A percentile compares a stretch with the other conserved stretches of the same genome.
Conservation (phyloP, 2,888 invertebrate genomes). For the Lordiphosa andalusiaca region DNA sequence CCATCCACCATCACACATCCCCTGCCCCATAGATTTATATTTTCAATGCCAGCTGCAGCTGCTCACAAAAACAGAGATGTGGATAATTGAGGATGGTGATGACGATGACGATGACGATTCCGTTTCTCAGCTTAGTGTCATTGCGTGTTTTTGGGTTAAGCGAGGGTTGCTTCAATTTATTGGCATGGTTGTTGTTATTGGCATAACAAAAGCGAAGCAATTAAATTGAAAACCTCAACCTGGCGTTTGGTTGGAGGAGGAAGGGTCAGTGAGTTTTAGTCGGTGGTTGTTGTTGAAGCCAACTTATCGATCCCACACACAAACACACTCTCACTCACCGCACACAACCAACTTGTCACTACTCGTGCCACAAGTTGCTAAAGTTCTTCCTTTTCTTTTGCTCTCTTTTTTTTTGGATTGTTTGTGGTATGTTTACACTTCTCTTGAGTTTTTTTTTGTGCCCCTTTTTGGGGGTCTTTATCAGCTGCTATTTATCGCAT, state of each 20-base stretch:
- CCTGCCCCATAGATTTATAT: constrained; percentile 8
- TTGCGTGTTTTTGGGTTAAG: constrained; percentile 55
- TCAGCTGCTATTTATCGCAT: constrained; percentile 68
- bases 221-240: constrained; percentile 61
- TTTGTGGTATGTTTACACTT: constrained; percentile 16
- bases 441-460: constrained; percentile 24
- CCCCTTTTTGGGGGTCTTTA: constrained; percentile 58
- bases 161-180: constrained; percentile 59
- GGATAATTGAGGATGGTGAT: constrained; percentile 6
- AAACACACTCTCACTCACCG: constrained; percentile 12
- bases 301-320: constrained; percentile 37
- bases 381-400: constrained; percentile 19
- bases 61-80: constrained; percentile 27
- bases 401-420: constrained; percentile 17
- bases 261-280: constrained; percentile 17
- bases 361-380: constrained; percentile 72
- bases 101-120: constrained; percentile 22
- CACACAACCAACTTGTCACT: constrained; percentile 53
- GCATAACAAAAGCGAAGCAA: constrained; percentile 65
- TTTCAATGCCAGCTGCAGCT: constrained; percentile 38
- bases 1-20: no score
- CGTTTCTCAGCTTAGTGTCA: constrained; percentile 16
- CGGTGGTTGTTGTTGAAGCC: constrained; percentile 31
- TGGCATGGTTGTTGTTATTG: constrained; percentile 47
- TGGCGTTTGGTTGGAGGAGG: constrained; percentile 34